phyloP scores from a whole-genome alignment of 2,888 invertebrate species.

The Tetranychus piercei region DNA sequence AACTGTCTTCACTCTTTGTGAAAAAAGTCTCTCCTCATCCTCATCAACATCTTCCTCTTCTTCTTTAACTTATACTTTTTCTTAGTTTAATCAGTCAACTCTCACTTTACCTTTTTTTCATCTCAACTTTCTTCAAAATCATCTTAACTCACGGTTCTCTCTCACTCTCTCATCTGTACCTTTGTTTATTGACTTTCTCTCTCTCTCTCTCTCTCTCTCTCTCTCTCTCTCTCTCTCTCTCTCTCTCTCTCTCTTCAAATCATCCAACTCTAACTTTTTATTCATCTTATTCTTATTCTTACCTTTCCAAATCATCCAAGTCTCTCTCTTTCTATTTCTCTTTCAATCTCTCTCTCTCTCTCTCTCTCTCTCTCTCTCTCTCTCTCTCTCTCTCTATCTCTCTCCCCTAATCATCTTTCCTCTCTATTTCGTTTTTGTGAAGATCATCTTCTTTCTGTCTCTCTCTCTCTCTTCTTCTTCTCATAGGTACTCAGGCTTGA shows the following conservation, averaged over 20 bases:
- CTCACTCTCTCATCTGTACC: slow-evolving; percentile 6
- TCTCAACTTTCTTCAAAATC: neutral
- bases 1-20: neutral
- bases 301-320: neutral
- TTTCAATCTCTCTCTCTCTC: neutral
- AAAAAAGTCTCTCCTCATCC: neutral
- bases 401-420: neutral
- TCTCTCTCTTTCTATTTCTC: neutral
- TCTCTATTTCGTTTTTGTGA: slow-evolving; percentile 9
- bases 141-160: neutral
- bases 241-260: neutral
- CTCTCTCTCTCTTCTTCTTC: slow-evolving; percentile 11
- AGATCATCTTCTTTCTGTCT: neutral
- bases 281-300: neutral
- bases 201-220: neutral
- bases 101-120: neutral
- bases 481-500: neutral
- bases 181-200: slow-evolving; percentile 4
- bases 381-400: neutral
- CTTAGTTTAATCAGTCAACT: neutral
- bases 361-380: slow-evolving; percentile 7
- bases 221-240: neutral
- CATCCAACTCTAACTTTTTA: neutral
- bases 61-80: neutral
- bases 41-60: neutral